phyloP scores from a whole-genome alignment of 2,888 invertebrate species.

The Pachymerium ferrugineum region DNA sequence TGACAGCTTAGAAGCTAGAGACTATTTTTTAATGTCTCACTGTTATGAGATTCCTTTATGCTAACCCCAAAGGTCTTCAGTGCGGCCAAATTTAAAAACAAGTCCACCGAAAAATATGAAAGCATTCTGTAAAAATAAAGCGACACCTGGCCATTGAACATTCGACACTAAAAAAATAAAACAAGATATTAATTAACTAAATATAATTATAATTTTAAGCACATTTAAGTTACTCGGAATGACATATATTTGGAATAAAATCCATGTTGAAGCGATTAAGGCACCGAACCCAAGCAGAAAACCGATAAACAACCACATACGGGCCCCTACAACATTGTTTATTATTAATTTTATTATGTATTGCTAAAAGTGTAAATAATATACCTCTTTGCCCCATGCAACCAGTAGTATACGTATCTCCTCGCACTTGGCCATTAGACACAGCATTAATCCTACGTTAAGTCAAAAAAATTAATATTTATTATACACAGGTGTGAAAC shows the following conservation, averaged over 20 bases:
- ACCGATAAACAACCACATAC: slow-evolving; percentile 91
- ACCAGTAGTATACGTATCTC: slow-evolving; percentile 74
- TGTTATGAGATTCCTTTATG: no score
- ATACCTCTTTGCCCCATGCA: slow-evolving; percentile 79
- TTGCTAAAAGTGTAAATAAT: no score
- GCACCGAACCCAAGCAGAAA: slow-evolving; percentile 95
- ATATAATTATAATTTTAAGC: no score
- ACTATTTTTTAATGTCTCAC: no score
- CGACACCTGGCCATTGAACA: slow-evolving; percentile 73
- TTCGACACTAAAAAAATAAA: slow-evolving; percentile 42
- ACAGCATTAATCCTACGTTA: slow-evolving; percentile 78
- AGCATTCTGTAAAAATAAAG: slow-evolving; percentile 86
- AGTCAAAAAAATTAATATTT: slow-evolving; percentile 31
- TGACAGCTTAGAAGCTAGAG: no score
- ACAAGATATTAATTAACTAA: no score
- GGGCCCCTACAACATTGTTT: slow-evolving; percentile 54
- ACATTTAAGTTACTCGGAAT: slow-evolving; percentile 40
- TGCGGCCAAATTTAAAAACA: slow-evolving; percentile 35
- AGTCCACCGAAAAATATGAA: slow-evolving; percentile 64
- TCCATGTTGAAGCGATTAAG: slow-evolving; percentile 92
- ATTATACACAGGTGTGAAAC: no score
- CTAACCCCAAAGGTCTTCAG: slow-evolving; percentile 34
- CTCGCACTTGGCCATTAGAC: slow-evolving; percentile 85
- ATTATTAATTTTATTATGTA: no score
- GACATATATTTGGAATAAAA: slow-evolving; percentile 78